Conservation (phyloP, 2,797 vertebrate genomes). For the Macroramphosus scolopax region DNA sequence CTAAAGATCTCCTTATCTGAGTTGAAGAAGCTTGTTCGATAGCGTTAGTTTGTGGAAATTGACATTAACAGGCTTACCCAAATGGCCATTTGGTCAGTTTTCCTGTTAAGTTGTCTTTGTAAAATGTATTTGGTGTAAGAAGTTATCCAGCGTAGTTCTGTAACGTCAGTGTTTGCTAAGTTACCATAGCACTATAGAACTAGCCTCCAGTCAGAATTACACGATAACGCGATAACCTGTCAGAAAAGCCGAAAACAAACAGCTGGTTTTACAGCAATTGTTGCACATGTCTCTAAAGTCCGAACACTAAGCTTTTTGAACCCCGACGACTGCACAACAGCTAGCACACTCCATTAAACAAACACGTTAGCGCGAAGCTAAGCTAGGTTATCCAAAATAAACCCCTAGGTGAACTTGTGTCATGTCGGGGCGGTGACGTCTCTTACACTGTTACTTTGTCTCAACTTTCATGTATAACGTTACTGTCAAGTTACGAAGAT, state of each 20-base stretch:
- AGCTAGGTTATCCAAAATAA: slow-evolving; percentile 21
- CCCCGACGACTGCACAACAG: neutral
- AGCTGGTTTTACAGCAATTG: neutral
- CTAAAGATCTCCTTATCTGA: slow-evolving; percentile 9
- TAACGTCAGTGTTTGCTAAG: slow-evolving; percentile 27
- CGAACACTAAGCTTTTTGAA: neutral
- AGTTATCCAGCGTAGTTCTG: neutral
- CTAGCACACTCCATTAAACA: neutral
- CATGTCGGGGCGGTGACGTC: no score
- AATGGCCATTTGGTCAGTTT: neutral
- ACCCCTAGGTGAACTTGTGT: no score
- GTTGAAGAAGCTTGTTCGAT: neutral
- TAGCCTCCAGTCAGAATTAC: slow-evolving; percentile 2
- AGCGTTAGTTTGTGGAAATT: slow-evolving; percentile 1
- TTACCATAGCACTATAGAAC: slow-evolving; percentile 12
- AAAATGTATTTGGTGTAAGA: neutral
- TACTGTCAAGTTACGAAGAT: no score
- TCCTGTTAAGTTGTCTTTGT: slow-evolving; percentile 1
- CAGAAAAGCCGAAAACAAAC: neutral
- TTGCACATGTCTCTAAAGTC: neutral
- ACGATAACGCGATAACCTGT: neutral
- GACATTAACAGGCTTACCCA: fast-evolving
- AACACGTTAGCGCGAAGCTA: slow-evolving; percentile 37
- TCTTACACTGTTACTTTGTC: no score
- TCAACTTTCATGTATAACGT: no score